These are phyloP conservation scores for Rhabdophis nuchalis DNA, from an alignment of 2,797 vertebrate genomes.

Conservation along the genomic window DNA sequence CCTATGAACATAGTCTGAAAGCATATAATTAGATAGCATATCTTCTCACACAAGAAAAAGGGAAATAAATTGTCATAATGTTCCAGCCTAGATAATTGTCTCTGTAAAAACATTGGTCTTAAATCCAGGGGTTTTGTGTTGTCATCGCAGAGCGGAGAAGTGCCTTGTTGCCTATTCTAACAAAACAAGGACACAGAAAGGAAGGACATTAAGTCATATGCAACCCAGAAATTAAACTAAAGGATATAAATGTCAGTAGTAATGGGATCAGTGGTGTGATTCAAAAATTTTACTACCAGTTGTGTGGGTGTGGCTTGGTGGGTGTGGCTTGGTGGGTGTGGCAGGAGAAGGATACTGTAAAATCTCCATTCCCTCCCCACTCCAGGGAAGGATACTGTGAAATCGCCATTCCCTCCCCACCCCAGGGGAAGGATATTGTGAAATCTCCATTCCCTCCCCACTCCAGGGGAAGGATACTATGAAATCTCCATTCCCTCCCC, in stretches of 20 bases:
- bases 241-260: neutral
- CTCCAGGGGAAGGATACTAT: no score
- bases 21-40: neutral
- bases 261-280: neutral
- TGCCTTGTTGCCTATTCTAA: neutral
- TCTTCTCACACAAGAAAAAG: neutral
- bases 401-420: no score
- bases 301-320: no score
- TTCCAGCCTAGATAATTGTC: neutral
- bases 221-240: neutral
- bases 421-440: no score
- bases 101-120: neutral
- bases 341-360: no score
- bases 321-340: no score
- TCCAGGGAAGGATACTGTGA: no score
- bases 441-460: no score
- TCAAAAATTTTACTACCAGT: no score
- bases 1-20: neutral
- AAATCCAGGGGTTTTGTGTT: neutral
- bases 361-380: no score
- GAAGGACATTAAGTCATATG: neutral
- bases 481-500: no score
- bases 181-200: neutral
- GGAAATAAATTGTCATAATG: neutral
- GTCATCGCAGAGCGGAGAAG: neutral